A percentile compares a stretch with the other conserved stretches of the same genome.
These are phyloP conservation scores for Callaeas wilsoni DNA, from an alignment of 2,113 vertebrate species.

Conservation along the genomic window DNA sequence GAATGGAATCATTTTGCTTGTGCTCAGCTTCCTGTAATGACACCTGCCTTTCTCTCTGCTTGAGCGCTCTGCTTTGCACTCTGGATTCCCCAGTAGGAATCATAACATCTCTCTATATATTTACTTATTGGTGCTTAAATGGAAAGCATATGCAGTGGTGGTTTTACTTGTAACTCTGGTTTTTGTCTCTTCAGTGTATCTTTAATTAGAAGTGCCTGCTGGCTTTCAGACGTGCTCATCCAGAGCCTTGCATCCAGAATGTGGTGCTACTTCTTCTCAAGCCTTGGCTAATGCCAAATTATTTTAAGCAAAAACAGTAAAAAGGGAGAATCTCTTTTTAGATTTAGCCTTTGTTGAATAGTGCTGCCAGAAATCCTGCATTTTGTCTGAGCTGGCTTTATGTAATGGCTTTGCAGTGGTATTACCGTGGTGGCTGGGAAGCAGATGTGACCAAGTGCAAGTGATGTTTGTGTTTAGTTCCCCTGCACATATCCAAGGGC, in stretches of 20 bases:
- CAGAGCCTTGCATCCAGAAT: constrained; percentile 5
- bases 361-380: neutral
- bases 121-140: constrained; percentile 4
- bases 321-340: neutral
- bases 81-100: neutral
- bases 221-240: neutral
- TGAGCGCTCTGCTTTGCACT: constrained; percentile 22
- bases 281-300: constrained; percentile 22
- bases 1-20: neutral
- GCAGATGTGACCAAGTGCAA: neutral
- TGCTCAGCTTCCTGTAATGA: neutral
- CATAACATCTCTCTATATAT: neutral
- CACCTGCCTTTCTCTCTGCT: constrained; percentile 19
- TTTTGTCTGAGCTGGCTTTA: constrained; percentile 18
- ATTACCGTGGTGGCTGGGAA: rapidly evolving
- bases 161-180: neutral
- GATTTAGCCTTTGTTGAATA: neutral
- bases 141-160: neutral
- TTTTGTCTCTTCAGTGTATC: neutral
- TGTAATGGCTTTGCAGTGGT: neutral
- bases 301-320: constrained; percentile 1
- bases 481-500: neutral
- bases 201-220: constrained; percentile 45
- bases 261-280: constrained; percentile 3
- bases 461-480: neutral